These are phyloP conservation scores for Pithys albifrons DNA, from an alignment of 2,113 vertebrate genomes.

Conservation along the genomic window DNA sequence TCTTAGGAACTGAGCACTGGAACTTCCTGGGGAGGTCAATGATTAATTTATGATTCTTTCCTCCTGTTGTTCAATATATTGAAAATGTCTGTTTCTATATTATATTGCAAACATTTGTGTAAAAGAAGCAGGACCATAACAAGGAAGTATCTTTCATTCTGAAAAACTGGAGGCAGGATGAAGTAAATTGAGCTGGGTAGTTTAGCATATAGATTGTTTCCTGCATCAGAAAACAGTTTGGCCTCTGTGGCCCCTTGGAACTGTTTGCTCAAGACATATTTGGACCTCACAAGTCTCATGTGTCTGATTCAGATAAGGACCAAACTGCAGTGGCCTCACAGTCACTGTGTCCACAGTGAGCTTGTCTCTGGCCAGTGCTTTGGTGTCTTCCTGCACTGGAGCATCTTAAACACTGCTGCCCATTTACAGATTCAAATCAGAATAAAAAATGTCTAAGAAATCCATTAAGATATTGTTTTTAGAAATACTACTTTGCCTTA, in stretches of 20 bases:
- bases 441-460: neutral
- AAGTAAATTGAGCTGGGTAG: neutral
- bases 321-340: neutral
- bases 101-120: neutral
- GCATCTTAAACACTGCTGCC: neutral
- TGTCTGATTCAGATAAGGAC: neutral
- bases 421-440: neutral
- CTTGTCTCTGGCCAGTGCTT: neutral
- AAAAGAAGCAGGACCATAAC: neutral
- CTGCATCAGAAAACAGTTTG: neutral
- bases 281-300: neutral
- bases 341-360: neutral
- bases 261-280: neutral
- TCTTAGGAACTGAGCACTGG: neutral
- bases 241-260: neutral
- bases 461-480: constrained; percentile 9
- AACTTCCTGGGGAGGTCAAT: neutral
- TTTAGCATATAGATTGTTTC: neutral
- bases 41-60: neutral
- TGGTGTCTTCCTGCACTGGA: neutral
- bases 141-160: neutral
- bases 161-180: neutral
- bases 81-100: neutral
- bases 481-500: neutral
- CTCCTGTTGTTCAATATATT: neutral